Evolutionary conservation across 37 sponge, comb jelly and placozoan species (phyloP).

Genomic region (Ianthella basta): DNA sequence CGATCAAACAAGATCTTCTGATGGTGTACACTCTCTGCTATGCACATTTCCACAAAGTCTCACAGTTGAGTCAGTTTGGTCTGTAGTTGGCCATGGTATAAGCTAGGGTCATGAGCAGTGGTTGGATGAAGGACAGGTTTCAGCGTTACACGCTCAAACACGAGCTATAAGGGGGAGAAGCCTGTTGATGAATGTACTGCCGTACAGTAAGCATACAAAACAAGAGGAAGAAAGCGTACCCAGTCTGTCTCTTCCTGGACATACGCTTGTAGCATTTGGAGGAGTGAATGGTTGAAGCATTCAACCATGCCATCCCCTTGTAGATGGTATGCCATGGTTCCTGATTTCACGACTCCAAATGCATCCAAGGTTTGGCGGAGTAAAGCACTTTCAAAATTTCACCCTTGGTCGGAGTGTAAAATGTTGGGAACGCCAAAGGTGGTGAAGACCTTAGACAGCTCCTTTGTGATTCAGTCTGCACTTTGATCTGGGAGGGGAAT

Average conservation of each 20-base stretch:
- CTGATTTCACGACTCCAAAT: too few relatives aligned
- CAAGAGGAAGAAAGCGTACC: conserved; percentile 63
- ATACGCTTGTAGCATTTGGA: conserved; percentile 56
- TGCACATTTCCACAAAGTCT: conserved; percentile 50
- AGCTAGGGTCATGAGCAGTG: conserved; percentile 30
- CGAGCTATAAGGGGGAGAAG: too few relatives aligned
- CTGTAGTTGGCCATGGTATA: conserved; percentile 28
- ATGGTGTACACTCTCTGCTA: conserved; percentile 2
- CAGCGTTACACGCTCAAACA: too few relatives aligned
- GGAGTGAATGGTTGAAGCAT: conserved; percentile 48
- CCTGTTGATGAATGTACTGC: conserved; percentile 14
- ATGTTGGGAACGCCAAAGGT: conserved; percentile 34
- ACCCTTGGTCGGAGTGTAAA: conserved; percentile 62
- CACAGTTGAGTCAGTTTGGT: conserved; percentile 39
- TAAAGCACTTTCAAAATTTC: conserved; percentile 61
- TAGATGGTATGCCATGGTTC: background rate
- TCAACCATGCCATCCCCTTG: conserved; percentile 61
- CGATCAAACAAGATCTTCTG: conserved; percentile 48
- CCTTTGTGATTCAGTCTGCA: conserved; percentile 33
- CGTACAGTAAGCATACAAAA: conserved; percentile 53
- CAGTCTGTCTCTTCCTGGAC: conserved; percentile 49
- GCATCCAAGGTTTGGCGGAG: conserved; percentile 37
- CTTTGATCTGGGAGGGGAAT: conserved; percentile 58
- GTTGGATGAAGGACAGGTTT: background rate
- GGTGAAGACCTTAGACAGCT: conserved; percentile 34